A percentile compares a stretch with the other conserved stretches of the same genome.
These are phyloP conservation scores for Microtus californicus DNA, from an alignment of 2,797 vertebrate species.

Conservation along the genomic window DNA sequence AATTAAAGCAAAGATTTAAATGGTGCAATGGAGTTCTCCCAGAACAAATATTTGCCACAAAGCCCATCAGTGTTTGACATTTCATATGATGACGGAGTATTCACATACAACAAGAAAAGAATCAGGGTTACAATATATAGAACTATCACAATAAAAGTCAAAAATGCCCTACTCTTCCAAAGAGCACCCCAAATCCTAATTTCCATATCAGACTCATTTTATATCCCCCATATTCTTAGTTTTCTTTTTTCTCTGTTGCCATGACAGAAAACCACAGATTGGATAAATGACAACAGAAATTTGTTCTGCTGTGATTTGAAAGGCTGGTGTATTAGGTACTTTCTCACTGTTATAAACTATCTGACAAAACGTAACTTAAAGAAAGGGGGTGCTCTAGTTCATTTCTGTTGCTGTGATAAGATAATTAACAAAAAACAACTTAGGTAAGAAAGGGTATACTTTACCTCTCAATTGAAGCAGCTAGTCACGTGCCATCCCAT, in stretches of 20 bases:
- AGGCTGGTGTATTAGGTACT: background rate
- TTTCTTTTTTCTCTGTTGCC: background rate
- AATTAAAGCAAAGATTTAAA: constrained; percentile 32
- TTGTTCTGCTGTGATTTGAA: background rate
- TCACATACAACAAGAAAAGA: background rate
- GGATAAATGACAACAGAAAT: background rate
- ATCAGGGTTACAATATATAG: background rate
- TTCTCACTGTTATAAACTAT: background rate
- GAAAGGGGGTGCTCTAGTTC: background rate
- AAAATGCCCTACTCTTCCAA: background rate
- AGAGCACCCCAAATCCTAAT: background rate
- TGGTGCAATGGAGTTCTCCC: background rate
- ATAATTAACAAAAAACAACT: background rate
- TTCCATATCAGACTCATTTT: background rate
- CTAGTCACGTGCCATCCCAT: background rate
- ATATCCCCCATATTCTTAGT: background rate
- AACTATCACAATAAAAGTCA: background rate
- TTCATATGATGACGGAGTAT: background rate
- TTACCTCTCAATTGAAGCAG: background rate
- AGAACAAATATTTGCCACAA: constrained; percentile 7
- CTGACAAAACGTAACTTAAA: background rate
- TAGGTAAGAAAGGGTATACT: background rate
- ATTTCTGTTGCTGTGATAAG: background rate
- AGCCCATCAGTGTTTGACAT: background rate
- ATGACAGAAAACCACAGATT: background rate